Evolutionary conservation across 1,140 invertebrate genomes (phyloP), one percentile per base, ranked within the genome.

Genomic region (Drosophila busckii): DNA sequence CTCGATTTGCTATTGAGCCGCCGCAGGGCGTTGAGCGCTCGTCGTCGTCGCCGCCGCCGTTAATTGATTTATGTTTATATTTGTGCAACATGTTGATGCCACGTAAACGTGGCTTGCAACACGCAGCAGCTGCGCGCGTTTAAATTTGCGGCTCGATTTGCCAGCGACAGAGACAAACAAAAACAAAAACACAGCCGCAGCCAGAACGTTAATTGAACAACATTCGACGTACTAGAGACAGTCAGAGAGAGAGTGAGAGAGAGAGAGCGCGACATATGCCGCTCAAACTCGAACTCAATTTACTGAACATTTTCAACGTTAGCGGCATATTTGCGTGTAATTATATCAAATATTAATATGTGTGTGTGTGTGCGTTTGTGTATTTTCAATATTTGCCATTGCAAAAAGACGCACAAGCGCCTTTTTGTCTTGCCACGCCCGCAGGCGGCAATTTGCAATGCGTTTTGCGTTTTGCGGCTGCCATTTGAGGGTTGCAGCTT

Each of bases 11-110:
- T 29, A 31, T 61, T 52, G 7, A 22, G 6, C 38, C 5, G n/a
- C 9, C 8, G 32, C 42, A 4, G 26, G 6, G 26, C 45, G 7
- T 7, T 17, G 19, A 19, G 9, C 13, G 28, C 35, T 35, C 16
- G 23, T 40, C 26, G 59, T 22, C 44, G 50, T 82, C n/a, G n/a
- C n/a, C n/a, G n/a, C n/a, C n/a, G n/a, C n/a, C n/a, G 76, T 83
- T 82, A 82, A 82, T 82, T 82, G 75, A 82, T 82, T 82, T 82
- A 82, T 82, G 75, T 82, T 82, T 82, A 82, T 82, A 82, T 82
- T 82, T 82, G 76, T 82, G 75, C 76, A 82, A 83, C 75, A 82
- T 82, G 75, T 82, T 83, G 70, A 58, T 65, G 75, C 41, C 55
- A n/a, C 66, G 31, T 29, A 44, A 22, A 48, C 48, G 20, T 16